Evolutionary conservation across 2,797 vertebrate species (phyloP), one percentile per base, ranked within the genome.

Genomic region (Rhinella marina): DNA sequence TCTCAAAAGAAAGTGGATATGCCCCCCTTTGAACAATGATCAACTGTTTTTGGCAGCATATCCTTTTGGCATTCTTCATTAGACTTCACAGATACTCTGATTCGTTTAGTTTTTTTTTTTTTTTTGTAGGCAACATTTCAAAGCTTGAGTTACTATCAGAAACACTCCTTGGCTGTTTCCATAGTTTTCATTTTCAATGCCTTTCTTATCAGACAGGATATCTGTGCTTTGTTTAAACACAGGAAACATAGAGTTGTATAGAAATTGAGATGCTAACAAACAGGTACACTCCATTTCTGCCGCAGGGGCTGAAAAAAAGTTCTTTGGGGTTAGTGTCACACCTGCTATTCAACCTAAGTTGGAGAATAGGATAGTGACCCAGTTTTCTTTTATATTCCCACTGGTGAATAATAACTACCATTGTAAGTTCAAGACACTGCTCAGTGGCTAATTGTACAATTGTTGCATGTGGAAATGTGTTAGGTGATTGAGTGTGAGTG

Each of bases 71-170:
- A 91, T 93, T 92, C 90, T 92, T 90, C 90, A 90, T 91, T 75
- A 68, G 8, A 82, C 89, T 91, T 90, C 87, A 91, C 1, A 88
- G 78, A 91, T 88, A 91, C 19, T 88, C 61, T 89, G 81, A 90
- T 90, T 91, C 87, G 90, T 88, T 90, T 91, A 92, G 91, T 90
- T 86, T 90, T 93, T 90, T 64, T 79, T 90, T 64, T 79, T 90
- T 70, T 64, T 78, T 91, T 90, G 85, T 90, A 92, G 91, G 90
- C 90, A 91, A 32, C 88, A 81, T 91, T 93, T 92, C 93, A 90
- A 92, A 92, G 87, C 90, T 78, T 78, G 90, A 87, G 23, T 41
- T 90, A 87, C 89, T 91, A 87, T 90, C 0, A 57, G 82, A 77
- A 87, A 76, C 14, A 84, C 72, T 91, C 87, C 25, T 79, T 83